Evolutionary conservation across 2,888 invertebrate genomes (phyloP).

Genomic region (Tetragonula carbonaria): DNA sequence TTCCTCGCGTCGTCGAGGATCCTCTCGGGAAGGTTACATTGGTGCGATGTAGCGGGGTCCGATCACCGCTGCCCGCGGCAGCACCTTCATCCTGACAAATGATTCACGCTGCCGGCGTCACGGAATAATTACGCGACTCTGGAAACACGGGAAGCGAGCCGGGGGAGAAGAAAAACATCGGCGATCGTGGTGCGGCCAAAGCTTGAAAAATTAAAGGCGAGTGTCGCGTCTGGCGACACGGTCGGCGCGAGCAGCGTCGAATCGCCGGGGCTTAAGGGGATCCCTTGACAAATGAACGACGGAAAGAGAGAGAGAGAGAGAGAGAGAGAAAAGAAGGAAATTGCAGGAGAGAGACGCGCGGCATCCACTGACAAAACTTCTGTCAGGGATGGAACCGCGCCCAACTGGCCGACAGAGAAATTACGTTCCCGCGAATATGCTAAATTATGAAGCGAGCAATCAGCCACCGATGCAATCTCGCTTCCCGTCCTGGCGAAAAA

Average conservation of each 20-base stretch:
- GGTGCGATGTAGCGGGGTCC: background rate
- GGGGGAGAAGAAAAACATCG: slow-evolving; percentile 66
- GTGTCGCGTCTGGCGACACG: slow-evolving; percentile 66
- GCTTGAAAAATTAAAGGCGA: slow-evolving; percentile 78
- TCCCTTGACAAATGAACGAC: slow-evolving; percentile 73
- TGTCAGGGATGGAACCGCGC: background rate
- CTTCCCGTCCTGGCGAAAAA: background rate
- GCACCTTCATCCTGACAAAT: slow-evolving; percentile 76
- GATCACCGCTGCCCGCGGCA: slow-evolving; percentile 4
- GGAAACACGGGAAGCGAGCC: slow-evolving; percentile 70
- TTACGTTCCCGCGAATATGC: slow-evolving; percentile 1
- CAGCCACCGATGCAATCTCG: background rate
- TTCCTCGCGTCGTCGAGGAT: slow-evolving; percentile 4
- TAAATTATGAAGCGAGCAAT: slow-evolving; percentile 32
- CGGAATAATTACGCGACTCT: slow-evolving; percentile 72
- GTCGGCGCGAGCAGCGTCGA: slow-evolving; percentile 52
- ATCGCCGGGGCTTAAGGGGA: slow-evolving; percentile 64
- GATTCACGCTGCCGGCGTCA: slow-evolving; percentile 62
- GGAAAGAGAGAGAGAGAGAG: background rate
- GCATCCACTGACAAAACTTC: slow-evolving; percentile 22
- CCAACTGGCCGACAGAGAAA: background rate
- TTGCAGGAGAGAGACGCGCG: slow-evolving; percentile 17
- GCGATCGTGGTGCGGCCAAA: slow-evolving; percentile 68
- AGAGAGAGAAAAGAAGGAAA: slow-evolving; percentile 14
- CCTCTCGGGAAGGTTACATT: background rate